phyloP scores from a whole-genome alignment of 2,888 invertebrate genomes.

The Elegia similella region DNA sequence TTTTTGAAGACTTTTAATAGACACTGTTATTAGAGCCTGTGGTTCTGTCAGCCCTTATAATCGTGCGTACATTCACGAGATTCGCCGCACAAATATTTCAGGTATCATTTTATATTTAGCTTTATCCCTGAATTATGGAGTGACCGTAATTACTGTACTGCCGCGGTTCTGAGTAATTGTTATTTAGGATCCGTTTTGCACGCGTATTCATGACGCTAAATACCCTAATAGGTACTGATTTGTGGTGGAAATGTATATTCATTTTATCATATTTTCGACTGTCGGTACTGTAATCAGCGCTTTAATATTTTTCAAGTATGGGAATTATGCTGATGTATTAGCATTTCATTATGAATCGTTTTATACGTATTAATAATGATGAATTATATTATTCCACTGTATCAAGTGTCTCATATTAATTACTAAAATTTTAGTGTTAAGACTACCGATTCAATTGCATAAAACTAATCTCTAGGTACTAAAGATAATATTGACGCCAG shows the following conservation, averaged over 20 bases:
- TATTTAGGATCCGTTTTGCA: constrained; percentile 8
- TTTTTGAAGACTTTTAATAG: too few species aligned
- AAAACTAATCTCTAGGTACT: not conserved
- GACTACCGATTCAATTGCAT: not conserved
- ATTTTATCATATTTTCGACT: not conserved
- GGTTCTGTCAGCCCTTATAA: not conserved
- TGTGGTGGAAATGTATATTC: not conserved
- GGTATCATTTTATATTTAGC: constrained; percentile 7
- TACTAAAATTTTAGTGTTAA: not conserved
- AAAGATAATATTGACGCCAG: not conserved
- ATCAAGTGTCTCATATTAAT: too few species aligned
- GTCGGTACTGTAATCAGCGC: not conserved
- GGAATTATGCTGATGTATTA: too few species aligned
- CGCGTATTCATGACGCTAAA: constrained; percentile 1
- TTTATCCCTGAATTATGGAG: constrained; percentile 6
- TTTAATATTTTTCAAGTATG: not conserved
- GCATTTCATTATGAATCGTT: too few species aligned
- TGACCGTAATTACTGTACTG: constrained; percentile 9
- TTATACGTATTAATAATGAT: too few species aligned
- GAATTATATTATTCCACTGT: too few species aligned
- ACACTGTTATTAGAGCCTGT: not conserved
- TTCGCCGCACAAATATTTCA: not conserved
- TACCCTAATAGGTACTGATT: not conserved
- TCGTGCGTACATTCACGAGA: not conserved
- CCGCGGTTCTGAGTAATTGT: constrained; percentile 3